Evolutionary conservation across 1,140 invertebrate genomes (phyloP).

Genomic region (Pseudomyrmex pallidus): DNA sequence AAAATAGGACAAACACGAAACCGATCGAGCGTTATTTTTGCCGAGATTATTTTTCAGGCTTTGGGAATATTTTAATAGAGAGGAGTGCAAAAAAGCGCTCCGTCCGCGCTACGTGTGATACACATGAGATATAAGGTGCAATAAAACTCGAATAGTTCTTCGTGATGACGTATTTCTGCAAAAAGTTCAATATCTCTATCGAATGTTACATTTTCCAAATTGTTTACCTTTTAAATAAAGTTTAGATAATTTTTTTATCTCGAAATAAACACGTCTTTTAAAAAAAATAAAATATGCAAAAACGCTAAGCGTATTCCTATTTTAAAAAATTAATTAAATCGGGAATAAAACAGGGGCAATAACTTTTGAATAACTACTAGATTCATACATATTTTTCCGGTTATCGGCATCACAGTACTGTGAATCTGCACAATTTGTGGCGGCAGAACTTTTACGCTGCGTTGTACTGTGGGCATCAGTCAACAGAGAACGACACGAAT

Average conservation of each 20-base stretch:
- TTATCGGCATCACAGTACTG: slow-evolving; percentile 36
- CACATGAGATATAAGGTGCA: neutral
- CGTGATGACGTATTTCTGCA: too few relatives aligned
- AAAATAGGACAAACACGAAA: slow-evolving; percentile 26
- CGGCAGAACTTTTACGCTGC: slow-evolving; percentile 42
- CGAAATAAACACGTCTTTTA: too few relatives aligned
- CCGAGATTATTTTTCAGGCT: slow-evolving; percentile 18
- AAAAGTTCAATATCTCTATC: too few relatives aligned
- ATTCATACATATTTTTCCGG: slow-evolving; percentile 31
- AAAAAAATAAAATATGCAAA: too few relatives aligned
- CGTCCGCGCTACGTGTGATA: neutral
- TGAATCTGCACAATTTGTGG: slow-evolving; percentile 45
- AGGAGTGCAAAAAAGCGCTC: neutral
- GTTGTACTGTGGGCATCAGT: slow-evolving; percentile 41
- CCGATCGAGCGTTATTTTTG: slow-evolving; percentile 28
- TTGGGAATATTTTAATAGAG: slow-evolving; percentile 29
- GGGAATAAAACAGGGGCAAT: too few relatives aligned
- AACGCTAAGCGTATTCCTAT: too few relatives aligned
- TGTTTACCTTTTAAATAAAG: too few relatives aligned
- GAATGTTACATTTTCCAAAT: too few relatives aligned
- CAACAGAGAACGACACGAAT: slow-evolving; percentile 25
- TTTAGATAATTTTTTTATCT: too few relatives aligned
- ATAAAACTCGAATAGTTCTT: neutral
- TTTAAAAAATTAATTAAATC: too few relatives aligned
- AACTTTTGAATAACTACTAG: neutral